Evolutionary conservation across 2,113 vertebrate genomes (phyloP).

Genomic region (Erpornis zantholeuca): DNA sequence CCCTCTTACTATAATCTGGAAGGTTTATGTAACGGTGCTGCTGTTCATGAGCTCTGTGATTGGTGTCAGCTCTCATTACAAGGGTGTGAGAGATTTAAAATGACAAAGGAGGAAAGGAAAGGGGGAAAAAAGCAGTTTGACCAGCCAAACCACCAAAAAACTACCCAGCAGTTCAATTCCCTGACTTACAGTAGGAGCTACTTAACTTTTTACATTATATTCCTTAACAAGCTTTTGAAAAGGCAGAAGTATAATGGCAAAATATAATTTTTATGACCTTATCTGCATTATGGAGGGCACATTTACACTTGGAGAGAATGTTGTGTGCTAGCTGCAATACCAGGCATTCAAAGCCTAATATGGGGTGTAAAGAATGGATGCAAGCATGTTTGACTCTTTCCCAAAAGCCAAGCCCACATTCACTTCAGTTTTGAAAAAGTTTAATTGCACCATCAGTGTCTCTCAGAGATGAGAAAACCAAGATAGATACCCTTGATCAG

Average conservation of each 20-base stretch:
- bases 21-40: neutral
- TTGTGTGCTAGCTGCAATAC: neutral
- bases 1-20: constrained; percentile 4
- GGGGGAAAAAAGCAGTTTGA: neutral
- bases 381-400: constrained; percentile 20
- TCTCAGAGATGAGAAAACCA: neutral
- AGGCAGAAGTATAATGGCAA: neutral
- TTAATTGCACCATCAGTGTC: neutral
- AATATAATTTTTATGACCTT: neutral
- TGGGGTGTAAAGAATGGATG: constrained; percentile 1
- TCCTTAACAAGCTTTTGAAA: neutral
- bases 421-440: constrained; percentile 19
- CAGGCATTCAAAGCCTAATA: constrained; percentile 26
- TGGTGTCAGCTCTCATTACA: neutral
- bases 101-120: neutral
- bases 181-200: neutral
- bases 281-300: neutral
- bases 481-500: neutral
- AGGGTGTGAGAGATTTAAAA: neutral
- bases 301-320: neutral
- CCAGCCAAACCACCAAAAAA: neutral
- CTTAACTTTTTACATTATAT: neutral
- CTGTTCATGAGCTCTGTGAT: neutral
- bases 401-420: constrained; percentile 53
- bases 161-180: neutral